Evolutionary conservation across 37 sponge, comb jelly and placozoan genomes (phyloP).

Genomic region (Oscarella lobularis): DNA sequence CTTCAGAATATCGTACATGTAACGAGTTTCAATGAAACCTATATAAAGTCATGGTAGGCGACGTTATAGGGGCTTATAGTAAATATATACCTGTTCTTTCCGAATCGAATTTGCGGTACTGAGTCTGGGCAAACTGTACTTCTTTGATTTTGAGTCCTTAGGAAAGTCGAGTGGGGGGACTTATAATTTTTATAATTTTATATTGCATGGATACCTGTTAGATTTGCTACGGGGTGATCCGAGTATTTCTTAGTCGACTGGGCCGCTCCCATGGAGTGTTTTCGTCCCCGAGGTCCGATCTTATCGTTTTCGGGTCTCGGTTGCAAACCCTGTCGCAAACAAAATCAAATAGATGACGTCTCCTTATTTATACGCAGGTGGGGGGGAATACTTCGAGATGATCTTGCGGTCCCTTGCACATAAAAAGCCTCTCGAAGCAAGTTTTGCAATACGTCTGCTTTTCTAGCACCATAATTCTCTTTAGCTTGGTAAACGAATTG

Average conservation of each 20-base stretch:
- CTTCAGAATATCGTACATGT: not conserved
- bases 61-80: not conserved
- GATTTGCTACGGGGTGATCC: not conserved
- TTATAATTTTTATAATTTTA: no score
- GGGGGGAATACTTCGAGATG: not conserved
- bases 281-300: no score
- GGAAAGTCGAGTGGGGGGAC: no score
- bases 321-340: no score
- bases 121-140: not conserved
- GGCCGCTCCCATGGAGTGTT: no score
- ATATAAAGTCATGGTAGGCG: not conserved
- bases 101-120: not conserved
- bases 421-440: not conserved
- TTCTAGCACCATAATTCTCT: not conserved
- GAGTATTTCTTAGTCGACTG: no score
- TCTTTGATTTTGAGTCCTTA: not conserved
- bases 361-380: no score
- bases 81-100: not conserved
- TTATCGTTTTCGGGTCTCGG: no score
- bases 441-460: not conserved
- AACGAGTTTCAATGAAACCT: no score
- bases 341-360: no score
- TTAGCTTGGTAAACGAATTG: not conserved
- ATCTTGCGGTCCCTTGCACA: not conserved
- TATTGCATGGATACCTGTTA: not conserved